Base-by-base conservation (phyloP, 1,140 invertebrate genomes). In the Micrasema longulum region DNA sequence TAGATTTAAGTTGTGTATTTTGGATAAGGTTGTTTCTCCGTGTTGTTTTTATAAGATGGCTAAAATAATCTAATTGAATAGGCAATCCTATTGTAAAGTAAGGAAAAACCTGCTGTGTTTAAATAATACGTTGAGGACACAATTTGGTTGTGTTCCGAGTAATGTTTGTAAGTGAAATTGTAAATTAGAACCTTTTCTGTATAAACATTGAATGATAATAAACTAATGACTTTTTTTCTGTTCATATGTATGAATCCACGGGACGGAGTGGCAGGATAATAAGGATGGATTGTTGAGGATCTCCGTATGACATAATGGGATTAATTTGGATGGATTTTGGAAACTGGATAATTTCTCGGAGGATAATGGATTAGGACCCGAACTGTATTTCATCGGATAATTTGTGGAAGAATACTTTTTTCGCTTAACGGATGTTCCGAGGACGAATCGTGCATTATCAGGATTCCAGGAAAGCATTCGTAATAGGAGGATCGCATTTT, bases 151-250 rank as follows among this genome's bases (percentile, higher is more conserved):
- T 31, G 26, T 31, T 31, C 7, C 26, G 2, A 31, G 26, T 31
- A 31, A 31, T 7, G 26, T 31, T 31, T 2, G 7, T 31, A 31
- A 31, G 26, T 2, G 7, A 31, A 31, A 7, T 31, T 31, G 26
- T 31, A 31, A 31, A 31, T 31, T 31, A 31, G 26, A 31, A 31
- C 26, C 7, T 31, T 31, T 31, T 31, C 26, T 31, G 26, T 31
- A 31, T 31, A 31, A 31, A 31, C 26, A 31, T 7, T 31, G 26
- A 31, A 31, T 74, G 68, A 63, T 31, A 36, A 63, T 48, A 48
- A 63, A 75, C 74, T 75, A 75, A 75, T 75, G 67, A 45, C 31
- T 57, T 76, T 76, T 72, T 76, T 76, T 73, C 71, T 72, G 71
- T 76, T 76, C 74, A 70, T 76, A 72, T 76, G 74, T 76, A 71